phyloP scores from a whole-genome alignment of 2,888 invertebrate species.

The Endomychus coccineus region DNA sequence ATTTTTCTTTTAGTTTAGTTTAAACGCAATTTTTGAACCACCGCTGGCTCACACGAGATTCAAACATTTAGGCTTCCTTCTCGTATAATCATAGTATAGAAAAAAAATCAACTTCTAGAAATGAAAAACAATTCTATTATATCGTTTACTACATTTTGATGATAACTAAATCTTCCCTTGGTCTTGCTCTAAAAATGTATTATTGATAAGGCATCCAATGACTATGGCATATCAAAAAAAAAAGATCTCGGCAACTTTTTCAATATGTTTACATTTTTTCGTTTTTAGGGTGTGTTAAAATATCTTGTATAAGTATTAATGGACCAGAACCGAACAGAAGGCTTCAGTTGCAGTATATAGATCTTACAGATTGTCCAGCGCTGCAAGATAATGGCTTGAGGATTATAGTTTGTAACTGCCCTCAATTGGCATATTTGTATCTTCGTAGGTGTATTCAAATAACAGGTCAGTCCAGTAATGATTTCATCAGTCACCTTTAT shows the following conservation, averaged over 20 bases:
- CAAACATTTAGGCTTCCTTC: too few relatives aligned
- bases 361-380: constrained; percentile 81
- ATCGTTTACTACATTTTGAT: too few relatives aligned
- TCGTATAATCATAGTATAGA: too few relatives aligned
- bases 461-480: constrained; percentile 54
- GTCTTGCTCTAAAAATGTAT: constrained; percentile 6
- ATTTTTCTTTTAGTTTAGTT: too few relatives aligned
- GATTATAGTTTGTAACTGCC: constrained; percentile 78
- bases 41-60: too few relatives aligned
- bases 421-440: constrained; percentile 79
- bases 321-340: constrained; percentile 57
- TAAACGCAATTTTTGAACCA: too few relatives aligned
- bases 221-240: too few relatives aligned
- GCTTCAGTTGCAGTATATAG: constrained; percentile 77
- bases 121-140: too few relatives aligned
- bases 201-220: constrained; percentile 3
- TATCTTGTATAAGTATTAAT: constrained; percentile 69
- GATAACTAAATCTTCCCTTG: too few relatives aligned
- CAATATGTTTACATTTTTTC: constrained; percentile 19
- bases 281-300: constrained; percentile 61
- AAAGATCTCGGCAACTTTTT: too few relatives aligned
- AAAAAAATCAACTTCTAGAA: too few relatives aligned
- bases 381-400: constrained; percentile 80
- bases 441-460: constrained; percentile 81
- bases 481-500: background rate